Evolutionary conservation across 2,888 invertebrate species (phyloP).

Genomic region (Trilocha varians): DNA sequence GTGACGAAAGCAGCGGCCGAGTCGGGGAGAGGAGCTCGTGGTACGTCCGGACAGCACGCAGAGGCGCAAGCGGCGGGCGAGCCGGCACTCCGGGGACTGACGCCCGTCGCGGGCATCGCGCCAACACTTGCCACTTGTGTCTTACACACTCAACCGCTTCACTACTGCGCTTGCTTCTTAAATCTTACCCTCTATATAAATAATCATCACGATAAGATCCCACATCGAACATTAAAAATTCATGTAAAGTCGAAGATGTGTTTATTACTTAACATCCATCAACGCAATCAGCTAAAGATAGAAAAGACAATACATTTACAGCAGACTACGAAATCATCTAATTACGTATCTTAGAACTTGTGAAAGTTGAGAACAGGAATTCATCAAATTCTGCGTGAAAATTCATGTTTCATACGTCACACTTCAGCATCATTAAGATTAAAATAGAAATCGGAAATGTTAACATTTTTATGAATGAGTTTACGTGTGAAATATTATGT

Average conservation of each 20-base stretch:
- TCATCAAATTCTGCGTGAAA: no score
- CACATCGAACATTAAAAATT: no score
- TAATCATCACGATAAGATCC: constrained; percentile 42
- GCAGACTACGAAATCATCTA: no score
- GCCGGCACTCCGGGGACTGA: constrained; percentile 62
- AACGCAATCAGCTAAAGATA: no score
- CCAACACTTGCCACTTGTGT: constrained; percentile 54
- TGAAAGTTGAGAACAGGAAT: no score
- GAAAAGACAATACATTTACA: no score
- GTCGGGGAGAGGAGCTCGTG: not conserved
- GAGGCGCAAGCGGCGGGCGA: constrained; percentile 50
- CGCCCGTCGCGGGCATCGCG: constrained; percentile 50
- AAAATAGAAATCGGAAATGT: no score
- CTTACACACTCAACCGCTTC: constrained; percentile 49
- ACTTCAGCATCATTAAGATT: not conserved
- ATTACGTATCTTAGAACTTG: no score
- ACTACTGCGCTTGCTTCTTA: constrained; percentile 24
- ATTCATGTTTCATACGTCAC: no score
- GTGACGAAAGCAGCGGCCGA: not conserved
- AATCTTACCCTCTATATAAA: constrained; percentile 46
- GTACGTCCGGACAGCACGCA: constrained; percentile 1
- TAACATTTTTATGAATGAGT: constrained; percentile 59
- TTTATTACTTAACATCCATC: no score
- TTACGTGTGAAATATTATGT: no score
- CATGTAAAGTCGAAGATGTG: no score